Conservation (phyloP, 2,888 invertebrate genomes). For the Eupithecia dodoneata region DNA sequence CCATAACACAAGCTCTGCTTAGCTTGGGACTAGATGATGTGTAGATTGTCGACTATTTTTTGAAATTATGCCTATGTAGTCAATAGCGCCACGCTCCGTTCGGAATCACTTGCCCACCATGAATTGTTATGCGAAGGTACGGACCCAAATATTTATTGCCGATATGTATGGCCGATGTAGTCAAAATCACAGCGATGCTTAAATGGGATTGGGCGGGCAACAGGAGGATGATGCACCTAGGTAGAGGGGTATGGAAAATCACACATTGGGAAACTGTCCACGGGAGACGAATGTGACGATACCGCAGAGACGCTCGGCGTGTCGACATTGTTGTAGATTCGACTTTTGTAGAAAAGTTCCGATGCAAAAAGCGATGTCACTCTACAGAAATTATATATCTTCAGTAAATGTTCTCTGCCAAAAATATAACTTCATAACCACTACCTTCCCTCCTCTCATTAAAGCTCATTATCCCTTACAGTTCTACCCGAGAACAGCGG, state of each 20-base stretch:
- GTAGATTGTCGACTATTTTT: no score
- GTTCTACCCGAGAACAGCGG: constrained; percentile 78
- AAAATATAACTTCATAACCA: background rate
- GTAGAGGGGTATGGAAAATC: no score
- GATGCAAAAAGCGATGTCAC: background rate
- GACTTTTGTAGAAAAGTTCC: background rate
- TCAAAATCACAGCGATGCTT: background rate
- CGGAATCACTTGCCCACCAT: background rate
- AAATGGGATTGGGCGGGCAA: background rate
- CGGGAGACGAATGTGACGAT: no score
- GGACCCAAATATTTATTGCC: background rate
- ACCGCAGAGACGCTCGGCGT: background rate
- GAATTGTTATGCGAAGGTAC: background rate
- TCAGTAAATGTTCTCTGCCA: background rate
- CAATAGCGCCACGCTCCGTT: background rate
- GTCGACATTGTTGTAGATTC: background rate
- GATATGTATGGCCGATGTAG: background rate
- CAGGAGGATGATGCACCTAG: background rate
- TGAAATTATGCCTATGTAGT: no score
- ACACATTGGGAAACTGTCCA: no score
- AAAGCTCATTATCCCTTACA: constrained; percentile 38
- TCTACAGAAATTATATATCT: background rate
- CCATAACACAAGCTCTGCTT: no score
- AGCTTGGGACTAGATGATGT: no score
- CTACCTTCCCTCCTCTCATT: background rate